Conservation (phyloP, 2,888 invertebrate genomes). For the Nomada flava region DNA sequence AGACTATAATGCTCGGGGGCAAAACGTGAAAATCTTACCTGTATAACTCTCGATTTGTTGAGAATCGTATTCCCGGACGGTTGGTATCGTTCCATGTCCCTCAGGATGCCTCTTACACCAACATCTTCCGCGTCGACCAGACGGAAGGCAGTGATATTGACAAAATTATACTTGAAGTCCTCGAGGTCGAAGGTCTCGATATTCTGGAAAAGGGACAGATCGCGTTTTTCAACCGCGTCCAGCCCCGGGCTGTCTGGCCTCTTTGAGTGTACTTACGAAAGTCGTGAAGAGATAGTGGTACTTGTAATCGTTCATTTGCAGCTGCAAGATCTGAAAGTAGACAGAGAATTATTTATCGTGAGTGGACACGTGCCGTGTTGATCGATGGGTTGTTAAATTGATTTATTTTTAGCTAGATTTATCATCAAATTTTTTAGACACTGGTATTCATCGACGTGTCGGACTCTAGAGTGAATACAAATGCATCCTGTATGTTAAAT, state of each 20-base stretch:
- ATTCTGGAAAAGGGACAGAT: slow-evolving; percentile 82
- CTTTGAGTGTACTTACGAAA: slow-evolving; percentile 84
- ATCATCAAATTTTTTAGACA: no score
- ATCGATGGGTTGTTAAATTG: background rate
- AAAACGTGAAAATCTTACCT: slow-evolving; percentile 79
- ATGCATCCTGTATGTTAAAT: no score
- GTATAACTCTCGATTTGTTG: slow-evolving; percentile 85
- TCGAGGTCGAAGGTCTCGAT: slow-evolving; percentile 89
- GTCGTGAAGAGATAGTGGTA: slow-evolving; percentile 93
- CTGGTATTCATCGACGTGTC: no score
- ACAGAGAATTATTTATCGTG: slow-evolving; percentile 9
- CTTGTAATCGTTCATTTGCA: slow-evolving; percentile 94
- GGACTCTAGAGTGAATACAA: background rate
- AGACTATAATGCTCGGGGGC: background rate
- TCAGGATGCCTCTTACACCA: slow-evolving; percentile 88
- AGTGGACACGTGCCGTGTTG: background rate
- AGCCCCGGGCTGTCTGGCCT: slow-evolving; percentile 17
- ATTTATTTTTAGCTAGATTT: no score
- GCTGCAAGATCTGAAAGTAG: slow-evolving; percentile 88
- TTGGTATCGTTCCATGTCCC: slow-evolving; percentile 90
- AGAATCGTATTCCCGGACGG: slow-evolving; percentile 85
- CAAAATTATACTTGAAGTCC: slow-evolving; percentile 91
- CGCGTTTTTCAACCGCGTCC: slow-evolving; percentile 15
- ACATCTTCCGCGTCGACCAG: slow-evolving; percentile 89
- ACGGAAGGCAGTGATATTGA: slow-evolving; percentile 91